Evolutionary conservation across 2,888 invertebrate genomes (phyloP), one percentile per base, ranked within the genome.

Genomic region (Thalpophila matura): DNA sequence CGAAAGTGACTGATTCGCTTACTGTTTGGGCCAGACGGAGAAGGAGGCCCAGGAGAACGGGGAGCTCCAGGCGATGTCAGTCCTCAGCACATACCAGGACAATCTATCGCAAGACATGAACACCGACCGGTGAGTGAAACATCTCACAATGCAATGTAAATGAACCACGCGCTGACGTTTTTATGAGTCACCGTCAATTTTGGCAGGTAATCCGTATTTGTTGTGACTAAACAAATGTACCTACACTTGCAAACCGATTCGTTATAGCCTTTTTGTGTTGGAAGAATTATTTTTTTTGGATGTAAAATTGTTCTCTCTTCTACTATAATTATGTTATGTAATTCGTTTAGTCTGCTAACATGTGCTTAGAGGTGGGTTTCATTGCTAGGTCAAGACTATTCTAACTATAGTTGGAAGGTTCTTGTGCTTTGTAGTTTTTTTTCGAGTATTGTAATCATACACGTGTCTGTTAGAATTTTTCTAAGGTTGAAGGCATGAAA

Each of bases 31-130:
- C 74, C 89, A 95, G 95, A 89, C 88, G 89, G 94, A 94, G 91
- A 91, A 86, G 86, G 89, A 87, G 83, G 75, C 77, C 76, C 82
- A 89, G 78, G 93, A 90, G 86, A 89, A 87, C 77, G 90, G 87
- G 35, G 95, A 95, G 83, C 85, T 95, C 65, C 94, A 95, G 79
- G 96, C 96, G 70, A 96, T 96, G 95, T 96, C 96, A 33, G 95
- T 96, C 57, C 91, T 95, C 81, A 96, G 95, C 90, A 96, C 95
- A 79, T 95, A 96, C 87, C 93, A 94, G 78, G 96, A 96, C 88
- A 95, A 94, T 77, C 87, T 96, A 63, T 96, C 96, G 6, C 91
- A 92, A 79, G 95, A 95, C 71, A 96, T 96, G 96, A 95, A 96
- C 88, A 96, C 96, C 16, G 95, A 95, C 70, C 94, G 95, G 96